Evolutionary conservation across 2,113 vertebrate genomes (phyloP).

Genomic region (Scatophagus argus): DNA sequence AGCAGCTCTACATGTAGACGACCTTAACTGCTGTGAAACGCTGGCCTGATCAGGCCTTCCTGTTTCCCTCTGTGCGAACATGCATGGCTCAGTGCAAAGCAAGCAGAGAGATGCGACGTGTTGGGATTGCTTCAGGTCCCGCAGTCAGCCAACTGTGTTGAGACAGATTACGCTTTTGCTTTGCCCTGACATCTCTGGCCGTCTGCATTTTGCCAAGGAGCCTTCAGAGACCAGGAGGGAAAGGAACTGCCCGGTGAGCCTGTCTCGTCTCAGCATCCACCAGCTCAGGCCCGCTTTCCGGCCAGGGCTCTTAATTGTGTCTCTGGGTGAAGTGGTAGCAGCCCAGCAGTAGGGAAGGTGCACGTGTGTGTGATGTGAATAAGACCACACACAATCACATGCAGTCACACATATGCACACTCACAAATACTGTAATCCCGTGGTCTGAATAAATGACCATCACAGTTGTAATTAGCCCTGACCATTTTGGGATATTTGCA

Average conservation of each 20-base stretch:
- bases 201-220: constrained; percentile 77
- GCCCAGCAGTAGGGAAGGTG: constrained; percentile 39
- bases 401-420: constrained; percentile 44
- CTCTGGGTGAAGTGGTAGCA: constrained; percentile 73
- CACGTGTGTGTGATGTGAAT: constrained; percentile 71
- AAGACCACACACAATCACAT: constrained; percentile 74
- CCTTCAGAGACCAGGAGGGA: constrained; percentile 67
- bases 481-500: constrained; percentile 55
- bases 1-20: constrained; percentile 54
- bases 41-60: constrained; percentile 68
- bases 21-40: constrained; percentile 56
- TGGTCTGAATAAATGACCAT: constrained; percentile 46
- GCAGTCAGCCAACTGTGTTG: constrained; percentile 71
- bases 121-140: constrained; percentile 53
- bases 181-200: constrained; percentile 75
- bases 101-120: constrained; percentile 76
- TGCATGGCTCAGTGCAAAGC: constrained; percentile 77
- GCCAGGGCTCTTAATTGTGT: constrained; percentile 72
- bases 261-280: constrained; percentile 75
- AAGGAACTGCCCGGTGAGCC: constrained; percentile 70
- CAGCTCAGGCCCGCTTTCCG: constrained; percentile 64
- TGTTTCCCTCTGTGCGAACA: constrained; percentile 54
- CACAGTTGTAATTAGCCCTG: constrained; percentile 52
- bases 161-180: constrained; percentile 81
- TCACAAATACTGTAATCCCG: constrained; percentile 44